A percentile compares a stretch with the other conserved stretches of the same genome.
These are phyloP conservation scores for Tachina lurida DNA, from an alignment of 2,888 invertebrate species.

Conservation along the genomic window DNA sequence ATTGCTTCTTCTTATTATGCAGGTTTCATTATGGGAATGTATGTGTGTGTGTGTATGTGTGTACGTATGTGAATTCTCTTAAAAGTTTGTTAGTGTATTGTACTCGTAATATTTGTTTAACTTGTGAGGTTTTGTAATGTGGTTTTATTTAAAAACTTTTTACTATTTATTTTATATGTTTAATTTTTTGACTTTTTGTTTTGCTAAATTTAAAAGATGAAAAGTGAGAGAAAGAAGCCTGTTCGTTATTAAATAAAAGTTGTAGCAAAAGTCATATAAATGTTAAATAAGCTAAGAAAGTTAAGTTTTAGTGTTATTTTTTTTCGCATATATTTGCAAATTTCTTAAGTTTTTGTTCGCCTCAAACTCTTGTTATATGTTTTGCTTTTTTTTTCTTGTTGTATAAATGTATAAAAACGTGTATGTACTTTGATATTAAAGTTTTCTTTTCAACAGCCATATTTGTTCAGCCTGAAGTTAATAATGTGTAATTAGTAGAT, in stretches of 20 bases:
- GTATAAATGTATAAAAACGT: background rate
- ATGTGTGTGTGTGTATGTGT: background rate
- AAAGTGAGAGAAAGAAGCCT: background rate
- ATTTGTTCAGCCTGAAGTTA: conserved; percentile 25
- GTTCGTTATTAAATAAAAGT: conserved; percentile 21
- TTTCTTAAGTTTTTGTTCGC: background rate
- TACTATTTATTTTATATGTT: conserved; percentile 16
- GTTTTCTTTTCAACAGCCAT: background rate
- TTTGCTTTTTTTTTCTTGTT: background rate
- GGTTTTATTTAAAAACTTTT: conserved; percentile 63
- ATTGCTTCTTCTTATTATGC: conserved; percentile 5
- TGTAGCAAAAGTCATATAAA: conserved; percentile 51
- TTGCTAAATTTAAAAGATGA: background rate
- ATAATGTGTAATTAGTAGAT: conserved; percentile 48
- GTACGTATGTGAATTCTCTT: too few species aligned
- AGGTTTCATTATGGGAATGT: background rate
- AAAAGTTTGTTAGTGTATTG: background rate
- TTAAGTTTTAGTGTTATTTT: conserved; percentile 25
- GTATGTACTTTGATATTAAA: conserved; percentile 34
- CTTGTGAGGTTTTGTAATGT: conserved; percentile 49
- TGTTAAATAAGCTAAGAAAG: conserved; percentile 38
- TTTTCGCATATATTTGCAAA: conserved; percentile 3
- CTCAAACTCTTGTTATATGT: too few species aligned
- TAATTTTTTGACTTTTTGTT: background rate
- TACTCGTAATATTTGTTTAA: conserved; percentile 34